A percentile compares a stretch with the other conserved stretches of the same genome.
Evolutionary conservation across 2,888 invertebrate genomes (phyloP).

Genomic region (Hirtodrosophila duncani): DNA sequence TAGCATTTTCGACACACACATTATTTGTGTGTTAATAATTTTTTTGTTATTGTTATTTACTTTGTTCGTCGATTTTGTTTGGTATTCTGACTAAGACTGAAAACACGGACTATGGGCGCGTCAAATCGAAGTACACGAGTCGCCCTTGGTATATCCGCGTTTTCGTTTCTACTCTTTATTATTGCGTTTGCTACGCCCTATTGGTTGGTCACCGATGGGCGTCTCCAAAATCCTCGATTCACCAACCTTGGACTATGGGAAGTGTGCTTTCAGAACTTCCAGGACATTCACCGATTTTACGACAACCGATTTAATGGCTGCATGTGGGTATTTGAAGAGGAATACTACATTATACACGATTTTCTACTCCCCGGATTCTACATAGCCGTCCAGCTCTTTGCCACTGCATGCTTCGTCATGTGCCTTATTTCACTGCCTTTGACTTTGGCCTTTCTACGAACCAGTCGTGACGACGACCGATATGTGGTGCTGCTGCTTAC

Average conservation of each 20-base stretch:
- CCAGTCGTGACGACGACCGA: conserved; percentile 87
- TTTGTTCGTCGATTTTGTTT: no score
- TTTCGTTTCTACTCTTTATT: conserved; percentile 85
- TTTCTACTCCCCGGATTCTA: conserved; percentile 94
- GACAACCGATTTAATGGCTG: conserved; percentile 91
- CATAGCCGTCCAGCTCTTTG: conserved; percentile 95
- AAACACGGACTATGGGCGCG: no score
- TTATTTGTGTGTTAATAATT: no score
- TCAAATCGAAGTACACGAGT: conserved; percentile 76
- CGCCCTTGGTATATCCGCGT: conserved; percentile 83
- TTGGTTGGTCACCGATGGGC: conserved; percentile 91
- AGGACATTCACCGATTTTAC: conserved; percentile 91
- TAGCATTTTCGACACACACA: no score
- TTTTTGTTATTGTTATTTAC: no score
- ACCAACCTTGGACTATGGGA: conserved; percentile 94
- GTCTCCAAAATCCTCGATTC: conserved; percentile 87
- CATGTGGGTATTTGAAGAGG: conserved; percentile 98
- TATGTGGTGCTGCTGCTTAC: conserved; percentile 86
- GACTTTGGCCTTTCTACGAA: conserved; percentile 85
- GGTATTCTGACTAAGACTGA: no score
- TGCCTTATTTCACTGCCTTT: conserved; percentile 87
- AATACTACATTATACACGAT: conserved; percentile 95
- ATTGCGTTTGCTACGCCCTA: conserved; percentile 91
- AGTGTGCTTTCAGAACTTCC: conserved; percentile 93
- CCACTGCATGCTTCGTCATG: conserved; percentile 91